Base-by-base conservation (phyloP, 2,888 invertebrate genomes). In the Phengaris arion region DNA sequence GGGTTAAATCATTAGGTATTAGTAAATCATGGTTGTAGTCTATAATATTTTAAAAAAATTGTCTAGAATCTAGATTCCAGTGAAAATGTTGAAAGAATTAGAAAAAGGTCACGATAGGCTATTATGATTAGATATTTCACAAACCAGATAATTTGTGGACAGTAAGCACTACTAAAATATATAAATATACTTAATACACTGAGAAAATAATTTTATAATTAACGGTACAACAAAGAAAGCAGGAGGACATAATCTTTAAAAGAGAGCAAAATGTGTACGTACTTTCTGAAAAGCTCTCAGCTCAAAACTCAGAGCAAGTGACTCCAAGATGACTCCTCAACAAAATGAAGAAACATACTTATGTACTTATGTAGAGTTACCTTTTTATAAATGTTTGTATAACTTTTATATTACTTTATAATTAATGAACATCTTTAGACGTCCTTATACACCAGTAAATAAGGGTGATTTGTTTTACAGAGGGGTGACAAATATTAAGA, bases 281-380 rank as follows among this genome's bases (percentile, higher is more conserved):
- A 45, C 64, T 64, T 64, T 45, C 64, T 64, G 12, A 64, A 64
- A 45, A 64, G 64, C 64, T 35, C 64, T 35, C 35, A 64, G 12
- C 12, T 22, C 1, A 22, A 22, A 22, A 22, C 22, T 22, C 22
- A 22, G 22, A 22, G 1, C 45, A 45, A 64, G 64, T 64, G 64
- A 64, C 45, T 64, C 64, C 64, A 35, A 45, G 64, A 64, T 64
- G 45, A 12, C 2, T 35, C 35, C 64, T 45, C 9, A 12, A 64
- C 35, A 15, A 13, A 35, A 35, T 64, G 35, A 64, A 45, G 22
- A 64, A 35, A 64, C 35, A 35, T 64, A 64, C 35, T 35, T 35
- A 35, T 35, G 35, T 35, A 35, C 3, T 35, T 35, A 35, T 35
- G 22, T 22, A 22, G 22, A 1, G 46, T 8, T 8, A 45, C 13